Evolutionary conservation across 1,140 invertebrate species (phyloP).

Genomic region (Aplysia californica): DNA sequence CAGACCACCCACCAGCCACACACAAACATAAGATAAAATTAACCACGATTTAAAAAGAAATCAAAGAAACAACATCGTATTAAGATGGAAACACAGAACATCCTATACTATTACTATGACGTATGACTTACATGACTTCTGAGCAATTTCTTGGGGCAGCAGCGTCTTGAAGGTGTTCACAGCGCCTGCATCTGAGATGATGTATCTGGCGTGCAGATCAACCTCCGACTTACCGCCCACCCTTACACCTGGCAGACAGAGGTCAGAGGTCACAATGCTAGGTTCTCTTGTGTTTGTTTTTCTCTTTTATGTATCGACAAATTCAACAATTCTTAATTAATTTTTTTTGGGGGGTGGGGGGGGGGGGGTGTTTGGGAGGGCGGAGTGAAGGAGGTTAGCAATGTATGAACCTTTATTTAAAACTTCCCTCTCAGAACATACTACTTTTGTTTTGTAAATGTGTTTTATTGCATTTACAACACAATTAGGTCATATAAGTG

Average conservation of each 20-base stretch:
- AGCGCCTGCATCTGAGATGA: slow-evolving; percentile 67
- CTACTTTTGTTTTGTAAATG: no score
- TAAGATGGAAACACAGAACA: no score
- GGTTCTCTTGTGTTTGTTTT: neutral
- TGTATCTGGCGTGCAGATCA: slow-evolving; percentile 59
- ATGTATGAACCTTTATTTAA: neutral
- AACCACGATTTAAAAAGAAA: no score
- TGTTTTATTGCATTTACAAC: no score
- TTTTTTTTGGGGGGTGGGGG: no score
- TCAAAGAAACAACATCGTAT: no score
- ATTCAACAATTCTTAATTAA: neutral
- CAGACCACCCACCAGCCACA: no score
- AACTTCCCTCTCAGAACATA: no score
- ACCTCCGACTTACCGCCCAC: slow-evolving; percentile 46
- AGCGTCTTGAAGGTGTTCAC: slow-evolving; percentile 61
- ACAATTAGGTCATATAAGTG: no score
- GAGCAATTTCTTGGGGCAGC: slow-evolving; percentile 60
- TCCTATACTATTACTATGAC: no score
- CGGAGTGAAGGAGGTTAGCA: neutral
- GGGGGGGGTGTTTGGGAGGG: no score
- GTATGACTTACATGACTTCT: slow-evolving; percentile 65
- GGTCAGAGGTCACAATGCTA: neutral
- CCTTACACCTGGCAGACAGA: slow-evolving; percentile 44
- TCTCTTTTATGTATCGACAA: neutral
- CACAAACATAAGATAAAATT: no score